Evolutionary conservation across 2,888 invertebrate genomes (phyloP).

Genomic region (Tinea semifulvella): DNA sequence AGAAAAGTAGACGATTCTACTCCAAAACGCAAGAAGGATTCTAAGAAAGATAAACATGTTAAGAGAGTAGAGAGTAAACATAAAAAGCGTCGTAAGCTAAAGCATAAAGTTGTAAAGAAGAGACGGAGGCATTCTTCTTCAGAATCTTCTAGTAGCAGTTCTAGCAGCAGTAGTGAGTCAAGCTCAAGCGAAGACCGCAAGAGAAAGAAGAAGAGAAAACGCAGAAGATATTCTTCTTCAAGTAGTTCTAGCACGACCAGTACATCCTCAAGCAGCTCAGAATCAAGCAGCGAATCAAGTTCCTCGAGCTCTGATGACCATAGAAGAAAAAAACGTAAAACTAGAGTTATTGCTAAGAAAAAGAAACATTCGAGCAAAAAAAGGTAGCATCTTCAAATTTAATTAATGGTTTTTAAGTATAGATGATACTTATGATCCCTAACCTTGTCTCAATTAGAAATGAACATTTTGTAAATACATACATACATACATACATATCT

Average conservation of each 20-base stretch:
- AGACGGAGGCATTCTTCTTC: conserved; percentile 36
- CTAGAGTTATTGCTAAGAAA: conserved; percentile 13
- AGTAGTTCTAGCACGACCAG: conserved; percentile 34
- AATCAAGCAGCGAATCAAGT: conserved; percentile 30
- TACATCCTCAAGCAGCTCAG: conserved; percentile 36
- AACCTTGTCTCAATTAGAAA: too few relatives aligned
- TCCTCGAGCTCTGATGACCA: conserved; percentile 34
- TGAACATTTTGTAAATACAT: too few relatives aligned
- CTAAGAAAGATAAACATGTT: conserved; percentile 17
- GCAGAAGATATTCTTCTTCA: conserved; percentile 40
- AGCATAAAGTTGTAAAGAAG: conserved; percentile 23
- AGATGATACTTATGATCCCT: too few relatives aligned
- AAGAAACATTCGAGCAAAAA: not conserved
- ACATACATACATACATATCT: too few relatives aligned
- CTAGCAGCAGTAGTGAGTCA: conserved; percentile 37
- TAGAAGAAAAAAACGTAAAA: conserved; percentile 28
- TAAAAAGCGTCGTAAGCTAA: conserved; percentile 21
- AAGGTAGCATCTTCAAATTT: too few relatives aligned
- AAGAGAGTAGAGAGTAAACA: conserved; percentile 12
- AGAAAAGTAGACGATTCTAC: too few relatives aligned
- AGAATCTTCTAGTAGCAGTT: conserved; percentile 41
- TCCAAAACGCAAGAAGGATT: too few relatives aligned
- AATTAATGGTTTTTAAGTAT: too few relatives aligned
- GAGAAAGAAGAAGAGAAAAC: conserved; percentile 33
- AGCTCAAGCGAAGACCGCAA: conserved; percentile 39